Percentiles rank a stretch among this genome's conserved stretches.
These are phyloP conservation scores for Hirtodrosophila alboralis DNA, from an alignment of 2,888 invertebrate genomes.

Conservation along the genomic window DNA sequence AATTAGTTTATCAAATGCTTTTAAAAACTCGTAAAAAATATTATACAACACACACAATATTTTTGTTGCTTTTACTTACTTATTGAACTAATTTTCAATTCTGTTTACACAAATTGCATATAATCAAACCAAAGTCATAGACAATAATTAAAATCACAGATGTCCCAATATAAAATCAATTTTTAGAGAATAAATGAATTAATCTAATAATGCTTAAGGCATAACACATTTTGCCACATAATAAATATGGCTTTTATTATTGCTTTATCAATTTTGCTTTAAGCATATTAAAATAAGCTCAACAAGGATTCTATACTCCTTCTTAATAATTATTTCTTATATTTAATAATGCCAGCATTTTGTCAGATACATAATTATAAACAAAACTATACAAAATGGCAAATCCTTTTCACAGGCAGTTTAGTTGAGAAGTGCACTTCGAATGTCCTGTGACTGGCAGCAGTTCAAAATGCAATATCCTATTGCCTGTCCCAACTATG, in stretches of 20 bases:
- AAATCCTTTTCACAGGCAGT: constrained; percentile 12
- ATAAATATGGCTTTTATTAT: not conserved
- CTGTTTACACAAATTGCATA: too few relatives aligned
- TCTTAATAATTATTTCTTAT: not conserved
- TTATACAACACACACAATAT: too few relatives aligned
- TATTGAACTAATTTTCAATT: too few relatives aligned
- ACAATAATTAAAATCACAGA: too few relatives aligned
- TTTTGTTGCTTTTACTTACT: too few relatives aligned
- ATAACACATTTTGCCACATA: too few relatives aligned
- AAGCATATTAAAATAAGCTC: not conserved
- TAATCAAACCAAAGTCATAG: too few relatives aligned
- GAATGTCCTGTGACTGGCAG: constrained; percentile 26
- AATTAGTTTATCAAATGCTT: too few relatives aligned
- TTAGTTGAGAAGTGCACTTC: constrained; percentile 9
- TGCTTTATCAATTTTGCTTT: not conserved
- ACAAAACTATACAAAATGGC: constrained; percentile 2
- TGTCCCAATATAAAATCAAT: too few relatives aligned
- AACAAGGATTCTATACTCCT: not conserved
- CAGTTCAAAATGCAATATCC: constrained; percentile 62
- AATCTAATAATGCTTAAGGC: too few relatives aligned
- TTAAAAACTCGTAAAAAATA: too few relatives aligned
- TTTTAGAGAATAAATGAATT: too few relatives aligned
- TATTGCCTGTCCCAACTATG: constrained; percentile 2
- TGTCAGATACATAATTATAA: constrained; percentile 25
- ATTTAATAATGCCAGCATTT: constrained; percentile 5